These are phyloP conservation scores for Gambusia holbrooki DNA, from an alignment of 2,113 vertebrate genomes.

Conservation along the genomic window DNA sequence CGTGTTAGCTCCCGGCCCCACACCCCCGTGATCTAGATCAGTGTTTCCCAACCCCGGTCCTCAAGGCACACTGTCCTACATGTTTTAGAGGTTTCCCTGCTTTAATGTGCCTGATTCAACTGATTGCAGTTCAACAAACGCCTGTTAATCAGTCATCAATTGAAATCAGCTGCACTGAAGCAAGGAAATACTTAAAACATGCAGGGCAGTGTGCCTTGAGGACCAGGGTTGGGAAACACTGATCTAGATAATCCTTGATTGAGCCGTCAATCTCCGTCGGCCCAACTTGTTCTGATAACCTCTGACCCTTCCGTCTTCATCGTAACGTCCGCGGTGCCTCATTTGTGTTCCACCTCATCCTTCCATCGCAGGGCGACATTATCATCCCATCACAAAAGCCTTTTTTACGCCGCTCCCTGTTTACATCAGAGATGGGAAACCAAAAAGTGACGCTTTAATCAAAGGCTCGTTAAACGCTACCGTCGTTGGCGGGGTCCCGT, in stretches of 20 bases:
- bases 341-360: constrained; percentile 54
- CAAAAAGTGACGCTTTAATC: constrained; percentile 23
- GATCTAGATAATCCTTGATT: constrained; percentile 61
- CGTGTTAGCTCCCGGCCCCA: constrained; percentile 36
- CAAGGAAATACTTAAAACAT: no score
- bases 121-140: no score
- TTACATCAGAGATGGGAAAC: constrained; percentile 19
- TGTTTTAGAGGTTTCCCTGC: no score
- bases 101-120: no score
- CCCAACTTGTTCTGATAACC: constrained; percentile 52
- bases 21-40: constrained; percentile 45
- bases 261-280: constrained; percentile 53
- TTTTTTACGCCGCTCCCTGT: background rate
- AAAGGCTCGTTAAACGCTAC: constrained; percentile 29
- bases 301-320: constrained; percentile 58
- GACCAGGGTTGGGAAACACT: background rate
- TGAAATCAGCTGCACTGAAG: no score
- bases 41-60: no score
- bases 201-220: no score
- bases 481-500: constrained; percentile 23
- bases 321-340: constrained; percentile 50
- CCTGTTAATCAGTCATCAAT: no score
- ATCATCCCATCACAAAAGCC: constrained; percentile 58
- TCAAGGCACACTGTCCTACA: no score
- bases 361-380: constrained; percentile 33